Percentiles rank a stretch among this genome's conserved stretches.
Evolutionary conservation across 1,140 invertebrate genomes (phyloP).

Genomic region (Xylocopa sonorina): DNA sequence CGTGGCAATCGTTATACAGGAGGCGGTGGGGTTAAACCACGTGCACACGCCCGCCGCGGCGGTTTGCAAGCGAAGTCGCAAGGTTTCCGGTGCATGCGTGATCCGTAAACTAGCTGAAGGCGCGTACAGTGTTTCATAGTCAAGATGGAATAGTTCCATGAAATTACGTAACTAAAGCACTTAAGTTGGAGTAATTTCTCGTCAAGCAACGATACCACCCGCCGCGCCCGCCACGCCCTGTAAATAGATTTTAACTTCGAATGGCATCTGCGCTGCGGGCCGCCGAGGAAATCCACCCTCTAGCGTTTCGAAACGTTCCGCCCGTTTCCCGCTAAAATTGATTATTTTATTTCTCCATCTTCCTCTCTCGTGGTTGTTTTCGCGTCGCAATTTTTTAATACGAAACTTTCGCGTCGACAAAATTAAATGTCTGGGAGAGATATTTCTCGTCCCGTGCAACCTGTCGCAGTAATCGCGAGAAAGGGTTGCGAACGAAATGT

Average conservation of each 20-base stretch:
- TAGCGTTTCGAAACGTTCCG: too few relatives aligned
- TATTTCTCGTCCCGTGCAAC: too few relatives aligned
- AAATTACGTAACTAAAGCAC: constrained; percentile 58
- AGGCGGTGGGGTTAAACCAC: not conserved
- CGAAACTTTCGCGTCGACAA: not conserved
- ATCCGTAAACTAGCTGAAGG: constrained; percentile 37
- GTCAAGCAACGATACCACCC: constrained; percentile 44
- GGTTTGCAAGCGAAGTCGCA: constrained; percentile 34
- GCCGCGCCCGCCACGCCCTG: constrained; percentile 17
- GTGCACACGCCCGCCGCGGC: not conserved
- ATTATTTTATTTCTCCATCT: not conserved
- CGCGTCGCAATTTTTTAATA: not conserved
- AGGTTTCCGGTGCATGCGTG: constrained; percentile 39
- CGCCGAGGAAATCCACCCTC: not conserved
- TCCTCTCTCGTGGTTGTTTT: not conserved
- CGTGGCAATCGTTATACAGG: not conserved
- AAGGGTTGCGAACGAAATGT: too few relatives aligned
- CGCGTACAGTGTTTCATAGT: constrained; percentile 29
- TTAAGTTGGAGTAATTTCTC: constrained; percentile 52
- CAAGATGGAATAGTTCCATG: constrained; percentile 16
- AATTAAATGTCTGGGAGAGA: too few relatives aligned
- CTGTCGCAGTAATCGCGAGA: too few relatives aligned
- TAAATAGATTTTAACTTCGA: constrained; percentile 54
- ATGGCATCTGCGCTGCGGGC: not conserved
- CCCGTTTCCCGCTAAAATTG: not conserved